A percentile compares a stretch with the other conserved stretches of the same genome.
These are phyloP conservation scores for Xylota sylvarum DNA, from an alignment of 2,888 invertebrate genomes.

Conservation along the genomic window DNA sequence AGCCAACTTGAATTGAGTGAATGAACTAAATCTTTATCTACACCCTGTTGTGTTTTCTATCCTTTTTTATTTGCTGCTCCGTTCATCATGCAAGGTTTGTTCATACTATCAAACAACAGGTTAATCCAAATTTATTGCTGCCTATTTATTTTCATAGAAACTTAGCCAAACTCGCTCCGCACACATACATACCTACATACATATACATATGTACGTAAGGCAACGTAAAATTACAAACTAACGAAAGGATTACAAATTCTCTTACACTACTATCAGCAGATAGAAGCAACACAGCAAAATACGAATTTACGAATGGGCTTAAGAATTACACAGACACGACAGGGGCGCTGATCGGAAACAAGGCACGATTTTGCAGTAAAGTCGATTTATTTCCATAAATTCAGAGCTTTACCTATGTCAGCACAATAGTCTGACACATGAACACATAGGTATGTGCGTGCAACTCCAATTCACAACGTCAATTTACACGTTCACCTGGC, in stretches of 20 bases:
- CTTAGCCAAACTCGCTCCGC: slow-evolving; percentile 1
- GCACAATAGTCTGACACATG: slow-evolving; percentile 61
- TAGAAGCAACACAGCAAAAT: slow-evolving; percentile 31
- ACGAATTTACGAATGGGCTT: slow-evolving; percentile 64
- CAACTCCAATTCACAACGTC: slow-evolving; percentile 19
- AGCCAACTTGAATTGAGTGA: background rate
- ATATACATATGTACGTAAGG: background rate
- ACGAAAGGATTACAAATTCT: slow-evolving; percentile 65
- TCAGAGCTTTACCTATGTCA: slow-evolving; percentile 60
- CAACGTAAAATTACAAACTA: slow-evolving; percentile 44
- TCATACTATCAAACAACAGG: slow-evolving; percentile 39
- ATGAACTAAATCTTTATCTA: background rate
- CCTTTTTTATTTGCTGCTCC: background rate
- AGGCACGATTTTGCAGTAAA: slow-evolving; percentile 44
- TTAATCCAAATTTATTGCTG: slow-evolving; percentile 67
- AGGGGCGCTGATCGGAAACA: slow-evolving; percentile 37
- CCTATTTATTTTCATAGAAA: slow-evolving; percentile 60
- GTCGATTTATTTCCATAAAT: slow-evolving; percentile 70
- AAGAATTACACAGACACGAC: slow-evolving; percentile 40
- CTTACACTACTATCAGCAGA: slow-evolving; percentile 1
- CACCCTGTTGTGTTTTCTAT: background rate
- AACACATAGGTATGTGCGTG: slow-evolving; percentile 24
- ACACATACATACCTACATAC: background rate
- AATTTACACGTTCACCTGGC: slow-evolving; percentile 42
- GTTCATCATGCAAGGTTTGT: slow-evolving; percentile 8